Conservation (phyloP, 2,888 invertebrate genomes). For the Odontocolon sp. region DNA sequence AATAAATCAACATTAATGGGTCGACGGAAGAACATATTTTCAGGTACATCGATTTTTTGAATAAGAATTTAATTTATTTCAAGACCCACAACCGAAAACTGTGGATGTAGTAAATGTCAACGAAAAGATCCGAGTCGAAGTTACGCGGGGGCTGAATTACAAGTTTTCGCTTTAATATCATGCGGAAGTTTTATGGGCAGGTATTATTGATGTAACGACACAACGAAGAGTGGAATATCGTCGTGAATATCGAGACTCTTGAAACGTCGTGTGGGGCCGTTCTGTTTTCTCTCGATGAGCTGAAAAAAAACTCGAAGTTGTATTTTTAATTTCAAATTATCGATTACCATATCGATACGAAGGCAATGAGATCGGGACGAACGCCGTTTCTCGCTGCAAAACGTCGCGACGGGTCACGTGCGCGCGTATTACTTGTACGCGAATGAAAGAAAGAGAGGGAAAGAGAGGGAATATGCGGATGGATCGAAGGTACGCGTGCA, state of each 20-base stretch:
- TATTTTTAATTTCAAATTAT: conserved; percentile 55
- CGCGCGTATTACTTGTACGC: conserved; percentile 24
- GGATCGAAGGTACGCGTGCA: conserved; percentile 60
- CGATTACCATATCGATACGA: conserved; percentile 56
- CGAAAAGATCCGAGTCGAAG: conserved; percentile 8
- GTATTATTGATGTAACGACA: conserved; percentile 38
- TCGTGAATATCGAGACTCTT: neutral
- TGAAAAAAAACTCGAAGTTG: conserved; percentile 27
- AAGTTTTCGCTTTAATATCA: conserved; percentile 32
- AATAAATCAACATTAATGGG: conserved; percentile 27
- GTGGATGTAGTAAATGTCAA: conserved; percentile 18
- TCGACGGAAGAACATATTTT: conserved; percentile 29
- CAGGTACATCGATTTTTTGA: conserved; percentile 14
- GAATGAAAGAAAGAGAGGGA: conserved; percentile 43
- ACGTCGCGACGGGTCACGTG: conserved; percentile 36
- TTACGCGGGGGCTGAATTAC: conserved; percentile 22
- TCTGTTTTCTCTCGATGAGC: conserved; percentile 53
- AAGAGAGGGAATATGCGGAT: conserved; percentile 11
- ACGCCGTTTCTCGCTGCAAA: conserved; percentile 14
- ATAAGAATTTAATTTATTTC: conserved; percentile 45
- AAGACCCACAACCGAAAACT: conserved; percentile 13
- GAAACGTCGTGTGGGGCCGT: conserved; percentile 23
- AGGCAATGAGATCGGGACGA: neutral
- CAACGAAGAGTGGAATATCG: neutral
- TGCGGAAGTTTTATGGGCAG: conserved; percentile 25